Percentiles rank a stretch among this genome's conserved stretches.
phyloP scores from a whole-genome alignment of 2,888 invertebrate genomes.

The Conus canariensis region DNA sequence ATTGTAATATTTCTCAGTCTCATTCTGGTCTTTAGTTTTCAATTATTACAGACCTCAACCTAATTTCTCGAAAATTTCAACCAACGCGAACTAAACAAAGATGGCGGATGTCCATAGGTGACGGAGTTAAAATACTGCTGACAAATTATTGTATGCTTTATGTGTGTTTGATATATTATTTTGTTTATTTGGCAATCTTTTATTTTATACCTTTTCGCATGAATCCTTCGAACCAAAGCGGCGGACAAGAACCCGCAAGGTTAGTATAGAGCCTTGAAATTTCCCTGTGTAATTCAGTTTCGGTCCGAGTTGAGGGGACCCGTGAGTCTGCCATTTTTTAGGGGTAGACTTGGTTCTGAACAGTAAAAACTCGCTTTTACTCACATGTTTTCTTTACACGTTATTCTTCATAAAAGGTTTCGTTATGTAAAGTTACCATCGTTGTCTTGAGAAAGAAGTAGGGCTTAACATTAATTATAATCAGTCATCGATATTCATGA shows the following conservation, averaged over 20 bases:
- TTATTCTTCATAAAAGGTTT: too few relatives aligned
- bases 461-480: too few relatives aligned
- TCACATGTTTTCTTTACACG: too few relatives aligned
- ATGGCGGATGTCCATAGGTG: slow-evolving; percentile 36
- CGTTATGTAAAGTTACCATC: too few relatives aligned
- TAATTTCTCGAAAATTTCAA: background rate
- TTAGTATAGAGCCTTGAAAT: slow-evolving; percentile 42
- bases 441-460: too few relatives aligned
- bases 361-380: too few relatives aligned
- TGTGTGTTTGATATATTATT: background rate
- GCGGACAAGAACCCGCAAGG: slow-evolving; percentile 75
- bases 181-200: slow-evolving; percentile 23
- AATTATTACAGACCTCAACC: background rate
- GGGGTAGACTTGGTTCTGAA: too few relatives aligned
- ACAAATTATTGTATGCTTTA: slow-evolving; percentile 3
- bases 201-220: slow-evolving; percentile 62
- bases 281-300: background rate
- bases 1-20: background rate
- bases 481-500: too few relatives aligned
- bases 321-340: background rate
- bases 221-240: slow-evolving; percentile 72
- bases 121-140: slow-evolving; percentile 27
- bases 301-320: background rate
- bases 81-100: slow-evolving; percentile 34
- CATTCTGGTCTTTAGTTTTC: background rate